A percentile compares a stretch with the other conserved stretches of the same genome.
Evolutionary conservation across 2,888 invertebrate genomes (phyloP).

Genomic region (Drosophila austrosaltans): DNA sequence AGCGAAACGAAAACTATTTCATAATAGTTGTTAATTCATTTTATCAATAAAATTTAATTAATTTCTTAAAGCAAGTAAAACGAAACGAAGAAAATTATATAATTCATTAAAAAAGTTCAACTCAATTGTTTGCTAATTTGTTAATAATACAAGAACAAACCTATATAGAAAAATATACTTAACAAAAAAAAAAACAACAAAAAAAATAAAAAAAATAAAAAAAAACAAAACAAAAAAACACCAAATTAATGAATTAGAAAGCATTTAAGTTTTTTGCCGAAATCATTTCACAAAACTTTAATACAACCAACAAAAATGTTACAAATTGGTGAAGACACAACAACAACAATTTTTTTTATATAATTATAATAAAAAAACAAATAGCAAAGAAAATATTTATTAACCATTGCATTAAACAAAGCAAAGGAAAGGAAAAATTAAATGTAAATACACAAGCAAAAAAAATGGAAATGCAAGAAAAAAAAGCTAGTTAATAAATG

Average conservation of each 20-base stretch:
- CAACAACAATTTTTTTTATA: slow-evolving; percentile 11
- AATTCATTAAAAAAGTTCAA: slow-evolving; percentile 36
- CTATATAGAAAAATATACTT: slow-evolving; percentile 33
- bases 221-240: slow-evolving; percentile 12
- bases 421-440: slow-evolving; percentile 35
- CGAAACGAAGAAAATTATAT: slow-evolving; percentile 36
- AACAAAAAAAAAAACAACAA: not conserved
- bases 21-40: slow-evolving; percentile 44
- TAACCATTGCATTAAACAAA: slow-evolving; percentile 40
- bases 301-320: not conserved
- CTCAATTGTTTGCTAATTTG: slow-evolving; percentile 47
- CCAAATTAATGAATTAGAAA: slow-evolving; percentile 1
- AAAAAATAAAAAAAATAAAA: slow-evolving; percentile 15
- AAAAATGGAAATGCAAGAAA: slow-evolving; percentile 36
- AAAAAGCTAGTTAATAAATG: slow-evolving; percentile 29
- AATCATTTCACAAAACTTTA: slow-evolving; percentile 9
- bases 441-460: slow-evolving; percentile 58
- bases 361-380: slow-evolving; percentile 9
- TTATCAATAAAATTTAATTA: slow-evolving; percentile 35
- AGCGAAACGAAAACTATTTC: not conserved
- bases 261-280: slow-evolving; percentile 4
- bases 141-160: slow-evolving; percentile 23
- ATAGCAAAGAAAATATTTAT: slow-evolving; percentile 37
- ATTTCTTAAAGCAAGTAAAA: slow-evolving; percentile 9
- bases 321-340: slow-evolving; percentile 6